These are phyloP conservation scores for Himantopus leucocephalus DNA, from an alignment of 2,113 vertebrate genomes.

Conservation along the genomic window DNA sequence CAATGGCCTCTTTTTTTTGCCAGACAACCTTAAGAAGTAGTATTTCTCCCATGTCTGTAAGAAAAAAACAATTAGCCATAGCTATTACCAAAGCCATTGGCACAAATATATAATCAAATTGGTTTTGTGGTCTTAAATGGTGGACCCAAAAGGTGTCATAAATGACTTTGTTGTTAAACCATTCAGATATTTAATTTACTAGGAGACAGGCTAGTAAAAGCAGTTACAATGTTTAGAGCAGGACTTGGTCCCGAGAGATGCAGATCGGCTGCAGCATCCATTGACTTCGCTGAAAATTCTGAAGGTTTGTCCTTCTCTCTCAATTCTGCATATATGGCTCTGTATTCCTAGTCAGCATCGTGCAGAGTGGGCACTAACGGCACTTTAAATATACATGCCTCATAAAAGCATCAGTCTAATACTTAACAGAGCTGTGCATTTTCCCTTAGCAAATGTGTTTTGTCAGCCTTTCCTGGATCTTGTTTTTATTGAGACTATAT, in stretches of 20 bases:
- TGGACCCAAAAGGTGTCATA: not conserved
- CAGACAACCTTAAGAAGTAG: constrained; percentile 34
- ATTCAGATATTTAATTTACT: constrained; percentile 12
- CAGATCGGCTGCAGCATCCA: not conserved
- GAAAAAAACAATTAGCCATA: not conserved
- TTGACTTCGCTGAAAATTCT: not conserved
- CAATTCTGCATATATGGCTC: not conserved
- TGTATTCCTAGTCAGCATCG: not conserved
- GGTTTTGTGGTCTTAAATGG: constrained; percentile 18
- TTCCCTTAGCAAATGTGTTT: constrained; percentile 32
- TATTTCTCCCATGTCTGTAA: constrained; percentile 32
- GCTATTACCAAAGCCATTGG: constrained; percentile 16
- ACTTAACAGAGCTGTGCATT: constrained; percentile 25
- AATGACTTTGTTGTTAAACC: not conserved
- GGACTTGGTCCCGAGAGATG: not conserved
- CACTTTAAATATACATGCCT: constrained; percentile 45
- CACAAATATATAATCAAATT: constrained; percentile 2
- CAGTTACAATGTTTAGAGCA: constrained; percentile 10
- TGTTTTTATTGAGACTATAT: not conserved
- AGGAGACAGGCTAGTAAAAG: constrained; percentile 5
- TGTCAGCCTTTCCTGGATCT: not conserved
- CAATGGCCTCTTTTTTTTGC: constrained; percentile 5
- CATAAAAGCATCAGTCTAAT: constrained; percentile 46
- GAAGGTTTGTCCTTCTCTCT: not conserved
- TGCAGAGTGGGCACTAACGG: not conserved